These are phyloP conservation scores for Dicaeum eximium DNA, from an alignment of 2,113 vertebrate species.

Conservation along the genomic window DNA sequence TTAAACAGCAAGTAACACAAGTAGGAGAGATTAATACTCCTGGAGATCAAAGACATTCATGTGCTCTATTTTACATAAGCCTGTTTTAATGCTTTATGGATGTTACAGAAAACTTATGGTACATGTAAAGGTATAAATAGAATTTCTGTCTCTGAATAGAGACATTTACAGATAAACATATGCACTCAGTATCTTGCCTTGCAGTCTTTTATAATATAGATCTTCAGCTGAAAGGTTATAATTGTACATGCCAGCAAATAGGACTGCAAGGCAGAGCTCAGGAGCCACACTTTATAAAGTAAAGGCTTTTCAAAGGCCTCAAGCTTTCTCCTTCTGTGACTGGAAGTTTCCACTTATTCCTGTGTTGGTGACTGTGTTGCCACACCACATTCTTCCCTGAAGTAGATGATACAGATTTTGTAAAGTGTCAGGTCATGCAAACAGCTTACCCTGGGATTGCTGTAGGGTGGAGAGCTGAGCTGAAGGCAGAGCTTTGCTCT, in stretches of 20 bases:
- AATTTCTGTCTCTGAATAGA: background rate
- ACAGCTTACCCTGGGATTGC: background rate
- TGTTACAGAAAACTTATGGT: background rate
- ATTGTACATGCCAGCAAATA: background rate
- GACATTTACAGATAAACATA: background rate
- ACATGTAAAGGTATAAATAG: background rate
- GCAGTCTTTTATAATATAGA: background rate
- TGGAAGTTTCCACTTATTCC: background rate
- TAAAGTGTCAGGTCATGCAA: background rate
- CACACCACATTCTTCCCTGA: rapidly evolving
- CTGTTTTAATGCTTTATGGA: background rate
- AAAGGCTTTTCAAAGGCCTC: background rate
- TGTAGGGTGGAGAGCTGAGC: background rate
- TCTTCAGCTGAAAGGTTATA: background rate
- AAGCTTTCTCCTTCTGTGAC: background rate
- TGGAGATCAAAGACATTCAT: background rate
- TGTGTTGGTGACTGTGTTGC: background rate
- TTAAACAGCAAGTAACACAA: background rate
- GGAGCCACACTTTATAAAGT: background rate
- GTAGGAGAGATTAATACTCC: background rate
- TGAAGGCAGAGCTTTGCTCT: background rate
- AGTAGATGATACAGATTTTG: background rate
- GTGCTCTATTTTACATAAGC: background rate
- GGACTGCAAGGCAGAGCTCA: background rate
- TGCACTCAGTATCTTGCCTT: background rate